Evolutionary conservation across 2,888 invertebrate genomes (phyloP).

Genomic region (Drepana falcataria): DNA sequence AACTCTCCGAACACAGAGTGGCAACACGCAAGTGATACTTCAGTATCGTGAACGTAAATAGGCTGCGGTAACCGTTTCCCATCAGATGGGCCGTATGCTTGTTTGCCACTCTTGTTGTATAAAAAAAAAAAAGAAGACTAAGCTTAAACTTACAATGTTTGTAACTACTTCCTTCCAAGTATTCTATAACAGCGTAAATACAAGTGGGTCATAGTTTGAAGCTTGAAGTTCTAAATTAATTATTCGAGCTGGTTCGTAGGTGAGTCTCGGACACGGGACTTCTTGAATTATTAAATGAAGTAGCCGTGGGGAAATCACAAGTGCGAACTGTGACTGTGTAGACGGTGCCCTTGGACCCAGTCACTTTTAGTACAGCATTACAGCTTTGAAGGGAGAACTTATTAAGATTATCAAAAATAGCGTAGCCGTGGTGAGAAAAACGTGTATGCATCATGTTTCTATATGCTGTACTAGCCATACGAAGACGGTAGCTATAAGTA

Average conservation of each 20-base stretch:
- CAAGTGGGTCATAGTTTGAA: slow-evolving; percentile 41
- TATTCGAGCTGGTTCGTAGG: slow-evolving; percentile 58
- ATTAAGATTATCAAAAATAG: background rate
- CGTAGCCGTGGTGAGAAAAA: no score
- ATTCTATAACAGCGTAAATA: slow-evolving; percentile 9
- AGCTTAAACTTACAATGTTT: slow-evolving; percentile 10
- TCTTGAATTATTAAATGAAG: slow-evolving; percentile 68
- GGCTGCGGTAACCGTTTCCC: no score
- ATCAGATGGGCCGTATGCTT: no score
- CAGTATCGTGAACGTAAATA: no score
- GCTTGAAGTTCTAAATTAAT: slow-evolving; percentile 57
- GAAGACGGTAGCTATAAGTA: no score
- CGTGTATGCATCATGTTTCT: no score
- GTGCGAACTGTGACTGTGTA: slow-evolving; percentile 33
- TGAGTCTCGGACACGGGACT: slow-evolving; percentile 55
- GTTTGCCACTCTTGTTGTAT: no score
- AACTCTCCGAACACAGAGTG: no score
- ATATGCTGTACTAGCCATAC: no score
- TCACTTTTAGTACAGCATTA: background rate
- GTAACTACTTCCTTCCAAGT: slow-evolving; percentile 3
- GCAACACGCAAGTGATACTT: no score
- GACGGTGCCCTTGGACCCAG: slow-evolving; percentile 18
- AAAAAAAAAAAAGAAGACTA: no score
- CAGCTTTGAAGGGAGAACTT: background rate
- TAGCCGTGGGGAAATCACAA: slow-evolving; percentile 69